Conservation (phyloP, 2,888 invertebrate genomes). For the Cheilosia urbana region DNA sequence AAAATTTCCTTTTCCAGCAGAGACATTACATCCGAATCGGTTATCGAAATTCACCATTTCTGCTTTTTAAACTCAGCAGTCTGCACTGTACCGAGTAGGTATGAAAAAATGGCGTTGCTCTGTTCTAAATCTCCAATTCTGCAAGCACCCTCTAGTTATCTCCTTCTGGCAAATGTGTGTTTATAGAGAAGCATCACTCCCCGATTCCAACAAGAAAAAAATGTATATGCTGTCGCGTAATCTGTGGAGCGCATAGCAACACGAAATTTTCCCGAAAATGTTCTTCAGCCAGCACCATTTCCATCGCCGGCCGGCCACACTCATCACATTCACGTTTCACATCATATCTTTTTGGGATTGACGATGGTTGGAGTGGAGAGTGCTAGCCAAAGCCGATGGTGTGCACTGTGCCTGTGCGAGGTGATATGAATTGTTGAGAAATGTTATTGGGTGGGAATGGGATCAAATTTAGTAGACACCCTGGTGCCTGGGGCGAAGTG, state of each 20-base stretch:
- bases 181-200: constrained; percentile 56
- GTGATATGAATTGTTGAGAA: constrained; percentile 4
- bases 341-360: constrained; percentile 63
- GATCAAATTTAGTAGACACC: not conserved
- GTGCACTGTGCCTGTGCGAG: not conserved
- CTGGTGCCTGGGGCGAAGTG: not conserved
- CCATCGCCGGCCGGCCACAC: constrained; percentile 45
- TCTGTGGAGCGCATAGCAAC: constrained; percentile 73
- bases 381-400: not conserved
- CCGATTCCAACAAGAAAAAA: constrained; percentile 61
- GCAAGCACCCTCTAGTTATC: constrained; percentile 61
- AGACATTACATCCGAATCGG: constrained; percentile 26
- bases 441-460: constrained; percentile 2
- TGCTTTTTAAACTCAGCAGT: not conserved
- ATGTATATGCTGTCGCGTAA: constrained; percentile 70
- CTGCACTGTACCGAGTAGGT: not conserved
- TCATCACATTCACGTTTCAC: not conserved
- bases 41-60: constrained; percentile 7
- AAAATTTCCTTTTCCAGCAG: not conserved
- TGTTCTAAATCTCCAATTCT: constrained; percentile 54
- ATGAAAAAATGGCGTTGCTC: constrained; percentile 18
- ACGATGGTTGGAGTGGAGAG: constrained; percentile 7
- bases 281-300: constrained; percentile 42
- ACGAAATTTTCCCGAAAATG: constrained; percentile 66
- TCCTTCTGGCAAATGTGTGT: constrained; percentile 44